Evolutionary conservation across 2,888 invertebrate genomes (phyloP), one percentile per base, ranked within the genome.

Genomic region (Panopea generosa): DNA sequence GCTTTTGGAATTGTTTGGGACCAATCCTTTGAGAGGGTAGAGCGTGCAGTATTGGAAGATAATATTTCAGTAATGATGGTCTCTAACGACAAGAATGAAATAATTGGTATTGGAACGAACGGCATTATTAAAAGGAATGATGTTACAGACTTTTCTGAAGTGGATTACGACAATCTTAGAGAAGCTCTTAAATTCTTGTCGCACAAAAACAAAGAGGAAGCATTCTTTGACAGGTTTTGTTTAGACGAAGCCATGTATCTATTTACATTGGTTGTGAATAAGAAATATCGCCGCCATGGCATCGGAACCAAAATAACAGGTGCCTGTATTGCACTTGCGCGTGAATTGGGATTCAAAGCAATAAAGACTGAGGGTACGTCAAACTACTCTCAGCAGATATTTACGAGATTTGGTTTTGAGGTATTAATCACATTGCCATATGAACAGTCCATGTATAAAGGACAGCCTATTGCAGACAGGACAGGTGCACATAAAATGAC

Each of bases 291-390:
- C 14, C 67, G 62, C 2, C 57, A 47, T 47, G 76, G 76, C 1
- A 57, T 77, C 18, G 76, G 76, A n/a, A 55, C 57, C 9, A 57
- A 33, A 16, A 57, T 77, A 9, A 60, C 71, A 1, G 63, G 52
- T 16, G 67, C 76, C 6, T 59, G 56, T 7, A 65, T 77, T n/a
- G 76, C 66, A 3, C 47, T 77, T 57, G 67, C 59, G 2, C 49
- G 55, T 27, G 71, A 71, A 33, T 45, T 77, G 4, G 76, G 71
- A 4, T 77, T 71, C 27, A 71, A 71, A 43, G 71, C 67, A 0
- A 59, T 77, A 2, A 71, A 63, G 40, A 67, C 67, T 7, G 71
- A 77, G 43, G 76, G 61, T 14, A 77, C 76, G 2, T 77, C 76
- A 1, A 71, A 77, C 16, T 67, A 67, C 61, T 77, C 76, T 11